Evolutionary conservation across 2,888 invertebrate species (phyloP).

Genomic region (Neuroscelio doddi): DNA sequence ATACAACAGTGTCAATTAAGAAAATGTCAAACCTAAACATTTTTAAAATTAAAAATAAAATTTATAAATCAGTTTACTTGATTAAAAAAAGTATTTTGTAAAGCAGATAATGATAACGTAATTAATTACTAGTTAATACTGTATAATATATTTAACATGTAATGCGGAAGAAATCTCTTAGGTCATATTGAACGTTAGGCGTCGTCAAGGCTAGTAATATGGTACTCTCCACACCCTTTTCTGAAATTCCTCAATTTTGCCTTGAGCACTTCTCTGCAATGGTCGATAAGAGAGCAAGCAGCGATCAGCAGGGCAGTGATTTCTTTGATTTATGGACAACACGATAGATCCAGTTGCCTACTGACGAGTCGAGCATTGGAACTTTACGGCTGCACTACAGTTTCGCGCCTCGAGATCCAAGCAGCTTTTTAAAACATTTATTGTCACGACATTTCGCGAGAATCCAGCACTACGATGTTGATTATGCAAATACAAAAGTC

Average conservation of each 20-base stretch:
- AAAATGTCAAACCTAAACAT: no score
- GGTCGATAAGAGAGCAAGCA: slow-evolving; percentile 1
- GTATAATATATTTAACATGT: neutral
- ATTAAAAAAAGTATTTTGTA: no score
- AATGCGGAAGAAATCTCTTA: neutral
- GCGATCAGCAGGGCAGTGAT: neutral
- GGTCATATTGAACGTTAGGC: no score
- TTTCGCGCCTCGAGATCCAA: slow-evolving; percentile 24
- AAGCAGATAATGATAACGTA: no score
- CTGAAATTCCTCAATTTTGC: slow-evolving; percentile 8
- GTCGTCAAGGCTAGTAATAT: slow-evolving; percentile 2
- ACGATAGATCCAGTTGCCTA: no score
- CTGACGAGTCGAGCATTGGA: no score
- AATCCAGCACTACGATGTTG: slow-evolving; percentile 27
- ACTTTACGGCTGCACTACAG: slow-evolving; percentile 1
- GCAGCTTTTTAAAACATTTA: slow-evolving; percentile 30
- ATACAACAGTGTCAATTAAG: no score
- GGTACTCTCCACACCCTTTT: slow-evolving; percentile 6
- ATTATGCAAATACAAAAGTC: slow-evolving; percentile 30
- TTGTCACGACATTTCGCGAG: slow-evolving; percentile 28
- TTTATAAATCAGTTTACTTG: no score
- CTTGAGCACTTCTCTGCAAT: slow-evolving; percentile 16
- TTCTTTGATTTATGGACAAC: slow-evolving; percentile 17
- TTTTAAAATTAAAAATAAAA: no score
- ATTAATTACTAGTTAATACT: no score